Evolutionary conservation across 2,113 vertebrate species (phyloP), one percentile per base, ranked within the genome.

Genomic region (Sphyrna mokarran): DNA sequence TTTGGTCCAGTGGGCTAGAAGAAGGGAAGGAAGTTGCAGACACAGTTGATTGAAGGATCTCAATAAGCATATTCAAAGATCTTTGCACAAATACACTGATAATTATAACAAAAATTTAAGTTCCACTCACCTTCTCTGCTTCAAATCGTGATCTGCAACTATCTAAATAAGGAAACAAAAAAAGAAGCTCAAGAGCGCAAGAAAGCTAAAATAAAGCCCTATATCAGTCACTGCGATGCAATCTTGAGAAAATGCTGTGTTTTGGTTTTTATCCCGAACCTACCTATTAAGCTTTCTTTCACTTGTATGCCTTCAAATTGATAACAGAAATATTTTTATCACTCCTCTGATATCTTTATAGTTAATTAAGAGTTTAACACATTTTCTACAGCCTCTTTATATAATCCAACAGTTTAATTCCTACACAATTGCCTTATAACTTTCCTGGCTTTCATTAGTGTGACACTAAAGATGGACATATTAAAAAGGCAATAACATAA

Each of bases 71-170:
- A 20, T 29, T 5, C 23, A 33, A 33, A 76, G 33, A 5, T 5
- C 48, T 20, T 86, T 86, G 43, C 22, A 16, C 40, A 86, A 8
- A 18, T 1, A 10, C 37, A 69, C 58, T 69, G n/a, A 26, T 40
- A 68, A 94, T 95, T 95, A 48, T 26, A 76, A 76, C 23, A 91
- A n/a, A 95, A 95, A 29, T 61, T 72, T 94, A 94, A 94, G 18
- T 69, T 70, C 22, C 43, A 76, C 94, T 54, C 37, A 95, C 94
- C 94, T 95, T 76, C 13, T 54, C 23, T 76, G 26, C 4, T 26
- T 10, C 14, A 72, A 29, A 76, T 33, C 3, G 37, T 95, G 94
- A 26, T 95, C 37, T 48, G 94, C 69, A 95, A 72, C 48, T 29
- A 95, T 95, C 94, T 95, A n/a, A 23, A 76, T 33, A 72, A 76